Evolutionary conservation across 2,888 invertebrate genomes (phyloP).

Genomic region (Poecilobothrus nobilitatus): DNA sequence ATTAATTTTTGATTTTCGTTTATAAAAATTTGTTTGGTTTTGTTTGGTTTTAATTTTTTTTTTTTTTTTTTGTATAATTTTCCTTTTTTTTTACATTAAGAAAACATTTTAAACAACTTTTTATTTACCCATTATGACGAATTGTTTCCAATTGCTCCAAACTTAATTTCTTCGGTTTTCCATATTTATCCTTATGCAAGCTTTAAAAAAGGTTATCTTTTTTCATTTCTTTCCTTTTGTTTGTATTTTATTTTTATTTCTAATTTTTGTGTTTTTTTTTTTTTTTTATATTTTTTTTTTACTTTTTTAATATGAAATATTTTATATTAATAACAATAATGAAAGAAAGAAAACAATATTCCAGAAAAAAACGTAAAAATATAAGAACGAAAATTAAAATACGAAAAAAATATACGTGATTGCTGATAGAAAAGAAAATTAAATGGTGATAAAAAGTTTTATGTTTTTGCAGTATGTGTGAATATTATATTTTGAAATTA

Average conservation of each 20-base stretch:
- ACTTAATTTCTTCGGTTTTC: slow-evolving; percentile 72
- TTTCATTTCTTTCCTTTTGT: slow-evolving; percentile 19
- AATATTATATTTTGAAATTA: neutral
- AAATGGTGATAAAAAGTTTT: slow-evolving; percentile 7
- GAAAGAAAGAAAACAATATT: too few species aligned
- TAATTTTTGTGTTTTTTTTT: slow-evolving; percentile 17
- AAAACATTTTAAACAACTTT: slow-evolving; percentile 16
- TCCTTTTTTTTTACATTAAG: slow-evolving; percentile 22
- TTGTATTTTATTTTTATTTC: slow-evolving; percentile 24
- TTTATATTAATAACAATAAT: too few species aligned
- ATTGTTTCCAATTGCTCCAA: slow-evolving; percentile 67
- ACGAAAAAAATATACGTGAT: slow-evolving; percentile 16
- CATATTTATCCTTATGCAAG: slow-evolving; percentile 81
- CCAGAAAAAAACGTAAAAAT: too few species aligned
- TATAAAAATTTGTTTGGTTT: neutral
- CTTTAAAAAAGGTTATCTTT: slow-evolving; percentile 53
- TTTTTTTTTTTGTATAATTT: slow-evolving; percentile 19
- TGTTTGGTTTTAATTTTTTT: slow-evolving; percentile 12
- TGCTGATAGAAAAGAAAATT: slow-evolving; percentile 18
- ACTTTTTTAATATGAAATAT: too few species aligned
- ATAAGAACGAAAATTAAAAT: slow-evolving; percentile 14
- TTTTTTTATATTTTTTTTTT: neutral
- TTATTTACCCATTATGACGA: slow-evolving; percentile 66
- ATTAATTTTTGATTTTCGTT: neutral
- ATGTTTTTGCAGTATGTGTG: neutral